Conservation (phyloP, 2,113 vertebrate species). For the Sporophila hypoxantha region DNA sequence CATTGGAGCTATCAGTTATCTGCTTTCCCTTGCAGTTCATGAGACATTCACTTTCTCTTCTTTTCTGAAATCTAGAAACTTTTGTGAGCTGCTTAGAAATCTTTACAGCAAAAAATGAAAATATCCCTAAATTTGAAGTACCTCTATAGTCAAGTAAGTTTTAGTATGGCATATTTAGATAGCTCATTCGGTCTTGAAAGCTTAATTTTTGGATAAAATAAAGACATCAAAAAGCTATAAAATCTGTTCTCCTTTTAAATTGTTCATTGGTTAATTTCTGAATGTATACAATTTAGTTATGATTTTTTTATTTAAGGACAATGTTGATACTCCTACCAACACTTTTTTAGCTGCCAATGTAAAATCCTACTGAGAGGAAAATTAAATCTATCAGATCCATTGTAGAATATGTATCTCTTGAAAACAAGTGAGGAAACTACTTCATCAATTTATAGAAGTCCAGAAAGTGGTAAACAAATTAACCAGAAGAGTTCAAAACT, state of each 20-base stretch:
- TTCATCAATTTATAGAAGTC: background rate
- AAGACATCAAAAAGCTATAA: background rate
- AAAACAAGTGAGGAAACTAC: background rate
- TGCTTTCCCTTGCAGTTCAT: background rate
- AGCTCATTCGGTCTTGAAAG: background rate
- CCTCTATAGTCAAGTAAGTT: background rate
- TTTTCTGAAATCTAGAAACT: background rate
- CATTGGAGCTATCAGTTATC: background rate
- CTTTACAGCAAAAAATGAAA: background rate
- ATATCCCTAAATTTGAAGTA: background rate
- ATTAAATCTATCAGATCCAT: background rate
- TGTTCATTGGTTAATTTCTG: background rate
- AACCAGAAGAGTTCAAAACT: background rate
- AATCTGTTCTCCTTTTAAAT: background rate
- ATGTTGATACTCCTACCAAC: background rate
- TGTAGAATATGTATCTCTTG: accelerated
- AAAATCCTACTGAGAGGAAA: background rate
- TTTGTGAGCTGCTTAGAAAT: background rate
- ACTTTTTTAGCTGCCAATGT: background rate
- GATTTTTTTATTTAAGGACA: background rate
- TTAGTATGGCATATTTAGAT: background rate
- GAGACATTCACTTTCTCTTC: background rate
- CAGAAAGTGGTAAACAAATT: background rate
- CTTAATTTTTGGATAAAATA: background rate
- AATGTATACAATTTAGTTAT: background rate